A percentile compares a stretch with the other conserved stretches of the same genome.
These are phyloP conservation scores for Dynastes grantii DNA, from an alignment of 2,888 invertebrate species.

Conservation along the genomic window DNA sequence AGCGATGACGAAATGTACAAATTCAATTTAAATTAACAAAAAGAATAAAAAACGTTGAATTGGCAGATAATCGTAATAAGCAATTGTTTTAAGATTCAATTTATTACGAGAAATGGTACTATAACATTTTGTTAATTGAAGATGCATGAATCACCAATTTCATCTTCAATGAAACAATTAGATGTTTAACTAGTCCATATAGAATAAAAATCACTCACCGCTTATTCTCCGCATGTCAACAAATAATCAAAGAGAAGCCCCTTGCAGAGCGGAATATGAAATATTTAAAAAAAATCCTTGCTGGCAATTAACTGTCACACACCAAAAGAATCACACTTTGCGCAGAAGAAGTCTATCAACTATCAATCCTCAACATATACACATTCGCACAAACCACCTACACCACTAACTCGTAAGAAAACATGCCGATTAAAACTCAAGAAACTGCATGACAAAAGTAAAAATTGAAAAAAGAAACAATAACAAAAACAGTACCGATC, in stretches of 20 bases:
- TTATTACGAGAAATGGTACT: neutral
- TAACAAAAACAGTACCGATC: slow-evolving; percentile 26
- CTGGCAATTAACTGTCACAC: slow-evolving; percentile 30
- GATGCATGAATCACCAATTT: slow-evolving; percentile 4
- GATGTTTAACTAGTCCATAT: neutral
- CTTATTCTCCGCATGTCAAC: slow-evolving; percentile 58
- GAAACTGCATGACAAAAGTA: neutral
- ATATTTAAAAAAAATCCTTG: slow-evolving; percentile 28
- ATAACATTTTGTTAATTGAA: neutral
- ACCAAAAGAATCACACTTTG: slow-evolving; percentile 27
- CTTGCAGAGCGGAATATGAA: slow-evolving; percentile 18
- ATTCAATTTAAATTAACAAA: neutral
- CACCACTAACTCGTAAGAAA: slow-evolving; percentile 25
- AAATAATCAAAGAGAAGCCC: slow-evolving; percentile 25
- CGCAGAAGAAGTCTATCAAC: slow-evolving; percentile 7
- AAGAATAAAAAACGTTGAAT: too few relatives aligned
- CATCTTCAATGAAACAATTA: neutral
- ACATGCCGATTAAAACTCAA: slow-evolving; percentile 1
- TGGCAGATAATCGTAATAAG: too few relatives aligned
- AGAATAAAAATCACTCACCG: slow-evolving; percentile 53
- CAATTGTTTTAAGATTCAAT: neutral
- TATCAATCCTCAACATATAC: slow-evolving; percentile 27
- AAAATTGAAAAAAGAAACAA: slow-evolving; percentile 19
- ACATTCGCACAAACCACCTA: slow-evolving; percentile 44
- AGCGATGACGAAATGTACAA: neutral